These are phyloP conservation scores for Mizuhopecten yessoensis DNA, from an alignment of 1,140 invertebrate genomes.

Conservation along the genomic window DNA sequence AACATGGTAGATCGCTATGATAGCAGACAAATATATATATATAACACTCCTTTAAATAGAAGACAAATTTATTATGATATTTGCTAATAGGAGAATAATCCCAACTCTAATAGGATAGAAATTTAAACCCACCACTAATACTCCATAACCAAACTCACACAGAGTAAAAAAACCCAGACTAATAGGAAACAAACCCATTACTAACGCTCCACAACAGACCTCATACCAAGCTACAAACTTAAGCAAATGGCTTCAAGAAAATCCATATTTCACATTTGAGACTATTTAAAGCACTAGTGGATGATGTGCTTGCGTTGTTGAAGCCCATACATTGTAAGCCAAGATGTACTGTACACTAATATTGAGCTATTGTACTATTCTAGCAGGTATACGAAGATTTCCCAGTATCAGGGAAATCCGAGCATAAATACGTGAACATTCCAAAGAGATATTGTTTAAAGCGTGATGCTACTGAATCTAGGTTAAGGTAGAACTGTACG, in stretches of 20 bases:
- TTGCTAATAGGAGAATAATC: too few relatives aligned
- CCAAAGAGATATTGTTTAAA: background rate
- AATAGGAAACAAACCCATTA: background rate
- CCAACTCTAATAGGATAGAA: too few relatives aligned
- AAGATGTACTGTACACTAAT: background rate
- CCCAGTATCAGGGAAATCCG: too few relatives aligned
- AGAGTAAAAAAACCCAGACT: too few relatives aligned
- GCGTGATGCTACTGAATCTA: background rate
- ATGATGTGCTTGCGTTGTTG: background rate
- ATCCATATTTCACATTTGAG: conserved; percentile 14
- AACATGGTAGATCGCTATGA: too few relatives aligned
- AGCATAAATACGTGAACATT: too few relatives aligned
- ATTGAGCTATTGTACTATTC: background rate
- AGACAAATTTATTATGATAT: too few relatives aligned
- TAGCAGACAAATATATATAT: too few relatives aligned
- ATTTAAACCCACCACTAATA: too few relatives aligned
- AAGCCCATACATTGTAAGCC: background rate
- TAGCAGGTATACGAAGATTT: background rate
- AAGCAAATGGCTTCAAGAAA: background rate
- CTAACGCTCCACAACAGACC: background rate
- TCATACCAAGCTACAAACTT: background rate
- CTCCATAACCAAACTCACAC: too few relatives aligned
- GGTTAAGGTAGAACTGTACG: background rate
- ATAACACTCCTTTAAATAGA: too few relatives aligned
- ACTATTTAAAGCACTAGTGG: background rate